These are phyloP conservation scores for Athalia cordata DNA, from an alignment of 2,888 invertebrate genomes.

Conservation along the genomic window DNA sequence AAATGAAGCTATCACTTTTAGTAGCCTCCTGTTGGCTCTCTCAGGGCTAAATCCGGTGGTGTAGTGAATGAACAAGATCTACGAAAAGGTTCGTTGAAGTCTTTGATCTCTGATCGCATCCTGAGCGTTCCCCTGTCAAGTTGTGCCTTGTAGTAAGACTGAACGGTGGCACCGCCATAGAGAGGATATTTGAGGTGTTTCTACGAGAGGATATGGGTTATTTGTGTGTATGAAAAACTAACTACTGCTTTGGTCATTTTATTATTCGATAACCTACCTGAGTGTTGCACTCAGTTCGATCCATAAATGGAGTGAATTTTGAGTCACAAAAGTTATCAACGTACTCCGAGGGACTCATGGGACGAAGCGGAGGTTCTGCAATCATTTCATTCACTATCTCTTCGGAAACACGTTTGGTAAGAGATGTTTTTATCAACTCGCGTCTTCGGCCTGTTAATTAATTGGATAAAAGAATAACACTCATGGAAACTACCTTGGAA, in stretches of 20 bases:
- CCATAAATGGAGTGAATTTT: slow-evolving; percentile 48
- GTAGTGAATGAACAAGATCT: slow-evolving; percentile 52
- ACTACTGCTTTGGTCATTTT: neutral
- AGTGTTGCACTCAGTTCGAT: slow-evolving; percentile 44
- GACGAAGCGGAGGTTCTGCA: slow-evolving; percentile 14
- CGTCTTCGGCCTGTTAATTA: slow-evolving; percentile 55
- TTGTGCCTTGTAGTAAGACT: slow-evolving; percentile 50
- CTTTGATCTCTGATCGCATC: slow-evolving; percentile 48
- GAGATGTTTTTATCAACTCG: slow-evolving; percentile 45
- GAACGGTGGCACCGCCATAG: slow-evolving; percentile 49
- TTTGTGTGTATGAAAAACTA: neutral
- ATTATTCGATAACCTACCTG: slow-evolving; percentile 44
- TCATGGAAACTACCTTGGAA: neutral
- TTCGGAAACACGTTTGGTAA: slow-evolving; percentile 45
- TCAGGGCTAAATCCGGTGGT: slow-evolving; percentile 49
- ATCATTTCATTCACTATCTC: slow-evolving; percentile 41
- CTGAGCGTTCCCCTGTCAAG: slow-evolving; percentile 51
- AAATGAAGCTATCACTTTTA: slow-evolving; percentile 5
- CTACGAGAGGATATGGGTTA: slow-evolving; percentile 39
- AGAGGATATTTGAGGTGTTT: slow-evolving; percentile 49
- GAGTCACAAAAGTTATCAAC: slow-evolving; percentile 50
- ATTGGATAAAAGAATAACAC: neutral
- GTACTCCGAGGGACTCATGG: slow-evolving; percentile 50
- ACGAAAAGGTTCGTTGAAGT: slow-evolving; percentile 53
- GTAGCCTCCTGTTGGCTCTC: slow-evolving; percentile 52